These are phyloP conservation scores for human DNA, from an alignment of 2,113 vertebrate genomes.

Conservation along the genomic window DNA sequence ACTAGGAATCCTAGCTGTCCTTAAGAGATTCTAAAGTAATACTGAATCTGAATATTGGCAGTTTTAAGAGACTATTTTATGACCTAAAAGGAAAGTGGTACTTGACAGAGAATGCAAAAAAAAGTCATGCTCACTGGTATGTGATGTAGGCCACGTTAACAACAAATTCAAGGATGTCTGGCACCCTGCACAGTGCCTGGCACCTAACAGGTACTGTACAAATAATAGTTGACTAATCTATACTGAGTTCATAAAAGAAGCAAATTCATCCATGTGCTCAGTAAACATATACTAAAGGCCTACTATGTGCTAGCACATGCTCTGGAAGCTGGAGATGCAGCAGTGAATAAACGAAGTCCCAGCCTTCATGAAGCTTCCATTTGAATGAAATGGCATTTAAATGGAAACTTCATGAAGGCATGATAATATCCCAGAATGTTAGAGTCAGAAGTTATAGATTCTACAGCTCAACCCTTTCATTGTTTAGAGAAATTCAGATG, in stretches of 20 bases:
- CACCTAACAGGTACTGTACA: not conserved
- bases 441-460: not conserved
- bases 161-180: not conserved
- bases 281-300: not conserved
- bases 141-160: not conserved
- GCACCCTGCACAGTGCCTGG: not conserved
- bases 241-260: not conserved
- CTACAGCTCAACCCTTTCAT: not conserved
- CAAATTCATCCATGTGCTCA: not conserved
- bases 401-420: too few relatives aligned
- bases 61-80: not conserved
- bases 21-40: not conserved
- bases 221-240: not conserved
- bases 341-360: not conserved
- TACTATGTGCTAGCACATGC: not conserved
- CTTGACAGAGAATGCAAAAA: not conserved
- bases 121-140: not conserved
- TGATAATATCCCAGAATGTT: not conserved
- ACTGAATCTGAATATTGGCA: not conserved
- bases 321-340: not conserved
- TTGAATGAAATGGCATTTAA: not conserved
- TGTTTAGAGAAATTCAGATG: conserved; percentile 20
- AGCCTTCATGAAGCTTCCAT: not conserved
- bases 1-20: not conserved
- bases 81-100: not conserved